phyloP scores from a whole-genome alignment of 2,113 vertebrate genomes.

The Xenopus borealis region DNA sequence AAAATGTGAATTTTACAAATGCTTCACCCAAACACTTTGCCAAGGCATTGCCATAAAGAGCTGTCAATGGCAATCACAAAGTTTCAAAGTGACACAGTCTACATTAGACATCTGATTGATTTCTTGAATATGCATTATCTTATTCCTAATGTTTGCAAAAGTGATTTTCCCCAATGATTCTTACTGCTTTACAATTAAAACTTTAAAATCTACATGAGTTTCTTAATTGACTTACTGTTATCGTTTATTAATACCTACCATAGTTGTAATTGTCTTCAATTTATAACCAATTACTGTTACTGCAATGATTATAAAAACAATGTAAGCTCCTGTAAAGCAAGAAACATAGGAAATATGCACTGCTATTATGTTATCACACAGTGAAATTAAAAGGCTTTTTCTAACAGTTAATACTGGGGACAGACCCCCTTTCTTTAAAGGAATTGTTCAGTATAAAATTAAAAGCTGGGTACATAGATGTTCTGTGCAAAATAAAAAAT shows the following conservation, averaged over 20 bases:
- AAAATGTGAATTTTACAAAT: slow-evolving; percentile 58
- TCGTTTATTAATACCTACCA: slow-evolving; percentile 49
- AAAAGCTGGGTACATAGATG: too few species aligned
- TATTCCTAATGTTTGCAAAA: slow-evolving; percentile 35
- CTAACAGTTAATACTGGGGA: too few species aligned
- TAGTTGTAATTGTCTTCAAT: slow-evolving; percentile 23
- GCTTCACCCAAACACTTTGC: slow-evolving; percentile 51
- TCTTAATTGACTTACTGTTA: slow-evolving; percentile 36
- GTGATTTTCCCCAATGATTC: slow-evolving; percentile 32
- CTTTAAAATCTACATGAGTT: slow-evolving; percentile 17
- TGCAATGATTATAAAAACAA: slow-evolving; percentile 2
- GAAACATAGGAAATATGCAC: too few species aligned
- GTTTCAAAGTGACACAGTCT: slow-evolving; percentile 34
- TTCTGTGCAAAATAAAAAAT: too few species aligned
- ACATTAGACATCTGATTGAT: slow-evolving; percentile 49
- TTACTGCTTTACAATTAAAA: slow-evolving; percentile 43
- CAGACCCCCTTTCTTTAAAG: too few species aligned
- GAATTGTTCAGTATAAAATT: too few species aligned
- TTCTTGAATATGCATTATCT: slow-evolving; percentile 53
- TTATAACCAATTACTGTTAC: slow-evolving; percentile 21
- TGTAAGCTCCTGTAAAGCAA: too few species aligned
- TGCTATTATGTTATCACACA: too few species aligned
- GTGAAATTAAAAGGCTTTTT: too few species aligned
- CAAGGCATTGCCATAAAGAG: slow-evolving; percentile 43
- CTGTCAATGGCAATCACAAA: slow-evolving; percentile 47